Conservation (phyloP, 2,888 invertebrate genomes). For the Capitulum mitella region DNA sequence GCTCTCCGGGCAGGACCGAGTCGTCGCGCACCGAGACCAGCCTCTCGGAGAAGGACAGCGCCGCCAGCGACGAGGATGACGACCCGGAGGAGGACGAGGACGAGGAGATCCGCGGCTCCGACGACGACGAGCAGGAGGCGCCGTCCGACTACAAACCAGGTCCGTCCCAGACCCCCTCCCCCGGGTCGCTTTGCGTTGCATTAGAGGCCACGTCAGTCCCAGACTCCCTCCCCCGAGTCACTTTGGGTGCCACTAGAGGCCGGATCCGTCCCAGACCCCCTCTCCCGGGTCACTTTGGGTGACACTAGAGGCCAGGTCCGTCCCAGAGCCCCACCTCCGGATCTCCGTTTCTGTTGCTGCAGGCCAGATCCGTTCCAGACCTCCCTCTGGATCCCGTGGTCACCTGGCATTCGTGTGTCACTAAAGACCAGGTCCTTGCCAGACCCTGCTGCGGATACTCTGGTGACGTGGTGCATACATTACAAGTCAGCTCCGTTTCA, state of each 20-base stretch:
- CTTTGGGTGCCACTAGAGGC: neutral
- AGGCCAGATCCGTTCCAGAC: neutral
- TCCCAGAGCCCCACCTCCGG: too few relatives aligned
- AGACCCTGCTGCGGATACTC: too few relatives aligned
- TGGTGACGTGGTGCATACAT: too few relatives aligned
- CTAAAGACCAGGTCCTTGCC: too few relatives aligned
- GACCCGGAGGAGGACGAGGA: neutral
- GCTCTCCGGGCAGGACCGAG: constrained; percentile 4
- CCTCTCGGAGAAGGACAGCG: neutral
- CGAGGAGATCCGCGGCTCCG: neutral
- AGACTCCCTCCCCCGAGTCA: too few relatives aligned
- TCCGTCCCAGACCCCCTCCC: neutral
- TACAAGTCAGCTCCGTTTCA: too few relatives aligned
- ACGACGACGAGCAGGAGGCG: constrained; percentile 20
- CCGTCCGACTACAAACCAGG: constrained; percentile 15
- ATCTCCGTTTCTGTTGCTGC: neutral
- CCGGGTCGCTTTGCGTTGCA: too few relatives aligned
- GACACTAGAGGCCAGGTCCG: too few relatives aligned
- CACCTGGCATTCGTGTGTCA: too few relatives aligned
- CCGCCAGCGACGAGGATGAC: neutral
- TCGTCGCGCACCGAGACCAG: neutral
- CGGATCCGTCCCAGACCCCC: neutral
- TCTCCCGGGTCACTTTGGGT: too few relatives aligned
- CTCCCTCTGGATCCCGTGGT: too few relatives aligned
- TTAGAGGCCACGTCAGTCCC: too few relatives aligned